These are phyloP conservation scores for Esperia sulphurella DNA, from an alignment of 2,888 invertebrate species.

Conservation along the genomic window DNA sequence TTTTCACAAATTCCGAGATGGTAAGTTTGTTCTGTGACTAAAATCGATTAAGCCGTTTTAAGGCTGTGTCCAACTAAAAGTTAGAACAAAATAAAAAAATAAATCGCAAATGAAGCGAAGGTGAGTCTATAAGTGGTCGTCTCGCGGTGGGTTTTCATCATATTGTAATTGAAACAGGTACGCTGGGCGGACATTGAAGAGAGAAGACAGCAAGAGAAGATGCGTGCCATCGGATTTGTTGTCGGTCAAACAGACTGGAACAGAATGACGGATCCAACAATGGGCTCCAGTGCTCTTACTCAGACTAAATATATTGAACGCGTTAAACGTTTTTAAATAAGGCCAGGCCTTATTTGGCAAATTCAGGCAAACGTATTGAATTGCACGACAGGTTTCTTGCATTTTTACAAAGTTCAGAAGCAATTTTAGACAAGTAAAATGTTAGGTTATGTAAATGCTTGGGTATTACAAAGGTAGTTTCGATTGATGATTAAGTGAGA, in stretches of 20 bases:
- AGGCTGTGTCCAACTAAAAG: no score
- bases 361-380: no score
- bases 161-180: slow-evolving; percentile 84
- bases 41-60: no score
- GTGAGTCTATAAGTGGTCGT: slow-evolving; percentile 3
- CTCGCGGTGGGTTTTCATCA: slow-evolving; percentile 42
- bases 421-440: no score
- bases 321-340: slow-evolving; percentile 46
- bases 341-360: slow-evolving; percentile 5
- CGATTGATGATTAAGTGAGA: no score
- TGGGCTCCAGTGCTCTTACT: slow-evolving; percentile 93
- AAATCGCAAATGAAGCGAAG: slow-evolving; percentile 8
- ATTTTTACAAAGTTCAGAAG: no score
- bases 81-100: no score
- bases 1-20: no score
- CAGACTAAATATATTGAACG: slow-evolving; percentile 95
- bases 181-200: slow-evolving; percentile 99
- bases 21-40: no score
- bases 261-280: slow-evolving; percentile 94
- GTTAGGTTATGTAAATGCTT: no score
- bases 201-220: slow-evolving; percentile 92
- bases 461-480: no score
- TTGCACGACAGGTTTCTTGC: no score
- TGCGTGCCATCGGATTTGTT: slow-evolving; percentile 97
- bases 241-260: slow-evolving; percentile 98